Evolutionary conservation across 2,888 invertebrate species (phyloP), one percentile per base, ranked within the genome.

Genomic region (Argyresthia albistria): DNA sequence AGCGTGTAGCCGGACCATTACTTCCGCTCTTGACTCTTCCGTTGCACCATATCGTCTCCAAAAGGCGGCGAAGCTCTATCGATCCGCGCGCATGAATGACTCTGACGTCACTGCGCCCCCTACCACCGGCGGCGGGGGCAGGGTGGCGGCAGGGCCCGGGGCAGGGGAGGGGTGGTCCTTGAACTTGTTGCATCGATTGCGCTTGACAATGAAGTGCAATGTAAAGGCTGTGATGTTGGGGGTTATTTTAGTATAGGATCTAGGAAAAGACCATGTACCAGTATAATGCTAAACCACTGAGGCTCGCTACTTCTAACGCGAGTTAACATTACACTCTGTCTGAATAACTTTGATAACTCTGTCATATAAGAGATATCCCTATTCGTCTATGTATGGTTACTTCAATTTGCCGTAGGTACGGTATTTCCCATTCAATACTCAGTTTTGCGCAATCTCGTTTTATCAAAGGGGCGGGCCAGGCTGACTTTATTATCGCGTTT

Each of bases 141-240:
- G 8, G 9, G 36, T 10, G 35, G 35, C 8, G n/a, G n/a, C n/a
- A n/a, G n/a, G 50, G 43, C 50, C 10, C 0, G 42, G 35, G 50
- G 14, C 3, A 43, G 39, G 42, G 42, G 43, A 25, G 11, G 50
- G 43, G 25, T 10, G 8, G 12, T 4, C 50, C 50, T 50, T 50
- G 50, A 50, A 50, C 50, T 50, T 49, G 50, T 16, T 49, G 50
- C 42, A 43, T 42, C 43, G 50, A 42, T 43, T n/a, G 2, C 43
- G 11, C 9, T 11, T 10, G 25, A 11, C 37, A 36, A 9, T 11
- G 7, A 35, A n/a, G 12, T 25, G 1, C 14, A 14, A 8, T 14
- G 45, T 9, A 0, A 15, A 12, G 3, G 43, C 7, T 43, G 12
- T 8, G 14, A 1, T 42, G 42, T 14, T 14, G 14, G 8, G 8